Conservation (phyloP, 2,888 invertebrate species). For the Aphodius sticticus region DNA sequence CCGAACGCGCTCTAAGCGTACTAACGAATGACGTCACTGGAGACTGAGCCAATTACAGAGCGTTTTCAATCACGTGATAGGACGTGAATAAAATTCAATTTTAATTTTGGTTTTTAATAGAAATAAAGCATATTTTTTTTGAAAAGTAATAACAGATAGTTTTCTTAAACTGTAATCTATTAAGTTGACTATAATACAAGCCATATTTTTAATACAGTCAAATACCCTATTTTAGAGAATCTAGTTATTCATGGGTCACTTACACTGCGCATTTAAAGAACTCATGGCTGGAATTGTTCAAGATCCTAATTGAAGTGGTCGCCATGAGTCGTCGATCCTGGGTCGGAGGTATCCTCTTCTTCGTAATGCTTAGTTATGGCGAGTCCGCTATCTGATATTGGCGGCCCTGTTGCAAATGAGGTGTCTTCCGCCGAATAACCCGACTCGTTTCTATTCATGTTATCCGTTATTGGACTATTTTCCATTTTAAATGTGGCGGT, state of each 20-base stretch:
- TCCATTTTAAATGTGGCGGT: conserved; percentile 40
- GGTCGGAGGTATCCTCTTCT: not conserved
- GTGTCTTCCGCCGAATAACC: conserved; percentile 35
- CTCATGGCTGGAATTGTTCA: conserved; percentile 11
- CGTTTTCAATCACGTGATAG: no score
- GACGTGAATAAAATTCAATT: no score
- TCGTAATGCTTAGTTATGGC: not conserved
- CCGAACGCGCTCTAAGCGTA: no score
- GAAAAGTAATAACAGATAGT: no score
- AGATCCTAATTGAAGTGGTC: not conserved
- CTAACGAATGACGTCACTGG: no score
- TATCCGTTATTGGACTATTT: conserved; percentile 35
- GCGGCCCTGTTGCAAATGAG: conserved; percentile 40
- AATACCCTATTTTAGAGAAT: not conserved
- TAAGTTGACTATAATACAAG: no score
- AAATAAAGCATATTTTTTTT: no score
- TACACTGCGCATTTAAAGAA: conserved; percentile 31
- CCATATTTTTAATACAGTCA: no score
- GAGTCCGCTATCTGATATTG: conserved; percentile 38
- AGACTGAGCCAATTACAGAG: no score
- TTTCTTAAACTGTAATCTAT: no score
- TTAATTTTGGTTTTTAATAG: no score
- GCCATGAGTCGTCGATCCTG: not conserved
- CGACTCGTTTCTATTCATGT: conserved; percentile 37
- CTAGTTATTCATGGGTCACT: not conserved